Percentiles rank a stretch among this genome's conserved stretches.
phyloP scores from a whole-genome alignment of 2,797 vertebrate genomes.

The Corythornis leucogaster region DNA sequence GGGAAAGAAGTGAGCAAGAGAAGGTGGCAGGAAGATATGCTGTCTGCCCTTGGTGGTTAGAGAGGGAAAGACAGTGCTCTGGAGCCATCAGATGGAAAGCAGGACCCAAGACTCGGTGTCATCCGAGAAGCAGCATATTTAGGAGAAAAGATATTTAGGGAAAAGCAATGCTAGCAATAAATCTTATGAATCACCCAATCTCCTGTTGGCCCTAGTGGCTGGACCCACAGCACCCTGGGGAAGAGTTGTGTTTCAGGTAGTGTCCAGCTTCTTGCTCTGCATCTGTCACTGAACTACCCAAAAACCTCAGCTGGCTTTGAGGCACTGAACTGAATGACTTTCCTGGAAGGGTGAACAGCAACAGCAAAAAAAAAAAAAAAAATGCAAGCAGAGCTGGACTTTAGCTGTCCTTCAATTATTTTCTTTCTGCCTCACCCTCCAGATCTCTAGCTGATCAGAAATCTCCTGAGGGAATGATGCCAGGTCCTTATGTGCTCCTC shows the following conservation, averaged over 20 bases:
- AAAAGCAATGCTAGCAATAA: background rate
- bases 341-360: background rate
- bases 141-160: background rate
- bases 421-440: background rate
- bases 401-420: background rate
- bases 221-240: background rate
- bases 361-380: background rate
- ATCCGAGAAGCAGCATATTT: fast-evolving
- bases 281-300: background rate
- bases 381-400: background rate
- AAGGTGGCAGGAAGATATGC: background rate
- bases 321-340: background rate
- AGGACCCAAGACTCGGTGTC: background rate
- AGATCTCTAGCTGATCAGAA: background rate
- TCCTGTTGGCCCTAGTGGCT: background rate
- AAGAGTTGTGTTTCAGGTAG: background rate
- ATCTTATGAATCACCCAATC: fast-evolving
- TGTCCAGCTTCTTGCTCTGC: background rate
- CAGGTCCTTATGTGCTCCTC: background rate
- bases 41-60: background rate
- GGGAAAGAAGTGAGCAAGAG: background rate
- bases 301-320: background rate
- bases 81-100: background rate
- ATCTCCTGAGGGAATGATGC: background rate
- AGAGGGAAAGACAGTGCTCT: background rate